These are phyloP conservation scores for Sphinx pinastri DNA, from an alignment of 2,888 invertebrate species.

Conservation along the genomic window DNA sequence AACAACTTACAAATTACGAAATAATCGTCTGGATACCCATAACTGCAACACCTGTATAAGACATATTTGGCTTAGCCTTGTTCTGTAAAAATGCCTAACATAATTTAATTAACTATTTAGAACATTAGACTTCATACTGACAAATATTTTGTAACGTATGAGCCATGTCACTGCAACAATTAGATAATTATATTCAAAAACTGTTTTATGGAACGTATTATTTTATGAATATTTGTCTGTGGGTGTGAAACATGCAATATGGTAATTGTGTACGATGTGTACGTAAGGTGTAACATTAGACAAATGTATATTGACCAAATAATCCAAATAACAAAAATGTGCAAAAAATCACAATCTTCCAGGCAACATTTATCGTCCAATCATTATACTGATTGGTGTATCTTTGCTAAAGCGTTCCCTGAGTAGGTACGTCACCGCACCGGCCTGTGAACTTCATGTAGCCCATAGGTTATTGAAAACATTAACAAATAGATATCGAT, in stretches of 20 bases:
- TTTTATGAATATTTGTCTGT: background rate
- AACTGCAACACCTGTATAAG: background rate
- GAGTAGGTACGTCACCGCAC: constrained; percentile 9
- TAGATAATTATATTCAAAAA: background rate
- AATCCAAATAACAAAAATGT: constrained; percentile 53
- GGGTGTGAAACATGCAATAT: constrained; percentile 68
- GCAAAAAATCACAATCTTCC: constrained; percentile 67
- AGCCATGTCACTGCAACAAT: background rate
- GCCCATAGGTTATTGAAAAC: background rate
- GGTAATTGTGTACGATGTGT: constrained; percentile 49
- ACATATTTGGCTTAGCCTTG: background rate
- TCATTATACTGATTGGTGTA: constrained; percentile 63
- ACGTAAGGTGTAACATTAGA: constrained; percentile 47
- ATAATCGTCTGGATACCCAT: too few species aligned
- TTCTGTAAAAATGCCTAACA: background rate
- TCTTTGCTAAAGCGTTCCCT: constrained; percentile 34
- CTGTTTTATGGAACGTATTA: background rate
- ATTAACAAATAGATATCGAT: background rate
- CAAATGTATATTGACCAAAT: constrained; percentile 45
- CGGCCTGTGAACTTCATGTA: constrained; percentile 2
- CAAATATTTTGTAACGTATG: background rate
- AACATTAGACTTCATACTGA: background rate
- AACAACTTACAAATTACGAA: too few species aligned
- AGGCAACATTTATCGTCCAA: constrained; percentile 75
- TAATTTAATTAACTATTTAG: background rate